Conservation (phyloP, 2,113 vertebrate genomes). For the Camelus dromedarius region DNA sequence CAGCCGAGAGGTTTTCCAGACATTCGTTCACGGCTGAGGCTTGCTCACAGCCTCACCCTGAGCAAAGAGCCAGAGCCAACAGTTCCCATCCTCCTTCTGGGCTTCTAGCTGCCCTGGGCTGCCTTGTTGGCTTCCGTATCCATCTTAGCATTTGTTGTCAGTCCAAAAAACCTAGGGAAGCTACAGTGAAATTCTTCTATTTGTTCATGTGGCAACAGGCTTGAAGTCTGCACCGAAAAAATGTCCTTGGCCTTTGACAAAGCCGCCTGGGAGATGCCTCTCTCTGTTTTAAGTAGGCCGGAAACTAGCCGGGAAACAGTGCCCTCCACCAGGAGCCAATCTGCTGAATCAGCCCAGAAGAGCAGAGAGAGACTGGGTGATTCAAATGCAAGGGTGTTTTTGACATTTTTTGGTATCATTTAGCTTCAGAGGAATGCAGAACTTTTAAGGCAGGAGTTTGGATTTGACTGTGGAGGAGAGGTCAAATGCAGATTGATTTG, state of each 20-base stretch:
- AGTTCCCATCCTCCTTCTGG: slow-evolving; percentile 58
- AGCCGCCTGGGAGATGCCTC: slow-evolving; percentile 83
- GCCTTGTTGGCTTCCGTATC: slow-evolving; percentile 73
- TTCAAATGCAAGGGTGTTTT: slow-evolving; percentile 79
- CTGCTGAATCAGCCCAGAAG: slow-evolving; percentile 81
- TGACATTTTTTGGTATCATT: slow-evolving; percentile 80
- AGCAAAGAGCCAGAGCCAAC: slow-evolving; percentile 10
- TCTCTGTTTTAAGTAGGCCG: slow-evolving; percentile 86
- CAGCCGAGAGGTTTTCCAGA: slow-evolving; percentile 81
- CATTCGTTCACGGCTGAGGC: slow-evolving; percentile 49
- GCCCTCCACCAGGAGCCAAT: slow-evolving; percentile 78
- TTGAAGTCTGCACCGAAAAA: slow-evolving; percentile 85
- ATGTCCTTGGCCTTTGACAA: slow-evolving; percentile 89
- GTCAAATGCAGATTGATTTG: slow-evolving; percentile 29
- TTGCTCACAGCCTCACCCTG: slow-evolving; percentile 68
- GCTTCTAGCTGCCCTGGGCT: slow-evolving; percentile 69
- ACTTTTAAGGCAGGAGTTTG: slow-evolving; percentile 79
- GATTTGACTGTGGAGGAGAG: slow-evolving; percentile 55
- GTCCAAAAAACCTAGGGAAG: slow-evolving; percentile 84
- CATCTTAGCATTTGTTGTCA: slow-evolving; percentile 81
- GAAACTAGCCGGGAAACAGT: slow-evolving; percentile 84
- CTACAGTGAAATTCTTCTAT: slow-evolving; percentile 85
- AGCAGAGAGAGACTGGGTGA: slow-evolving; percentile 61
- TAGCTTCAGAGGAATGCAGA: slow-evolving; percentile 81
- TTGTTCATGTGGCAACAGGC: slow-evolving; percentile 89